Percentiles rank a stretch among this genome's conserved stretches.
Evolutionary conservation across 2,888 invertebrate species (phyloP).

Genomic region (Xylota segnis): DNA sequence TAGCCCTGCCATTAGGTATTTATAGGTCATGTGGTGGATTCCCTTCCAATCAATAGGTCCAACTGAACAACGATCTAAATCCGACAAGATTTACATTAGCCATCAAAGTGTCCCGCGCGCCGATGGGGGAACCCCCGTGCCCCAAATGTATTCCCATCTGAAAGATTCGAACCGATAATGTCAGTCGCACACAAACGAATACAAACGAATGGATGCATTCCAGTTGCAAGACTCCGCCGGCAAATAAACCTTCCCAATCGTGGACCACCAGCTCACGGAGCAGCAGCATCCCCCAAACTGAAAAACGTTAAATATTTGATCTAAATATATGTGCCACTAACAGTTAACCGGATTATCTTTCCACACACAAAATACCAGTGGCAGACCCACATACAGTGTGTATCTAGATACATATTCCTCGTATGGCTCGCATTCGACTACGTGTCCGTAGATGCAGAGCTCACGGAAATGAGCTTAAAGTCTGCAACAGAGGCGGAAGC

Average conservation of each 20-base stretch:
- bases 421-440: no score
- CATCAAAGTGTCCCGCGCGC: conserved; percentile 5
- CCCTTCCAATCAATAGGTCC: background rate
- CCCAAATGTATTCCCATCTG: conserved; percentile 22
- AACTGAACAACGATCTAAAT: conserved; percentile 6
- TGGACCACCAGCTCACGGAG: background rate
- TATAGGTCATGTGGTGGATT: background rate
- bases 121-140: background rate
- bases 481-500: conserved; percentile 66
- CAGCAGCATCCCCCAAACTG: conserved; percentile 4
- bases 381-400: conserved; percentile 20
- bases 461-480: conserved; percentile 65
- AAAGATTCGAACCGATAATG: conserved; percentile 29
- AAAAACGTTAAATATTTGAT: conserved; percentile 69
- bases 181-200: conserved; percentile 27
- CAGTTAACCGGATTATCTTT: conserved; percentile 70
- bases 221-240: conserved; percentile 31
- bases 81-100: conserved; percentile 16
- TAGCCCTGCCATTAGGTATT: background rate
- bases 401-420: conserved; percentile 21
- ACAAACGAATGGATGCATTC: conserved; percentile 32
- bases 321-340: conserved; percentile 71
- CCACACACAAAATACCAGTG: conserved; percentile 48
- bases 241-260: conserved; percentile 58
- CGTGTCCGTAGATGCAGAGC: conserved; percentile 22